Conservation (phyloP, 1,140 invertebrate species). For the Eueides isabella region DNA sequence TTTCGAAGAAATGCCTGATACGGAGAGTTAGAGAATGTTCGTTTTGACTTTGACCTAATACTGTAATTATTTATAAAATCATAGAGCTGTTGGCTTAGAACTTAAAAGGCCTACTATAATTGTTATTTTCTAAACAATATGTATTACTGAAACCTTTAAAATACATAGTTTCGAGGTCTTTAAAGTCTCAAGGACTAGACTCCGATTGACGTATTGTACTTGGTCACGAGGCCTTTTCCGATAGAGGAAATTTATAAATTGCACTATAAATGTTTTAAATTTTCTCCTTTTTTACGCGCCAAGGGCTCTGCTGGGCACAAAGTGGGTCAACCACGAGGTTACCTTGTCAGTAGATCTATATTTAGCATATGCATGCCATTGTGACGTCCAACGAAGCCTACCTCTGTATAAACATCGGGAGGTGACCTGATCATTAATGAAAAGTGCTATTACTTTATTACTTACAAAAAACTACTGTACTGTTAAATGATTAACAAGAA, state of each 20-base stretch:
- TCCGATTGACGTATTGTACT: constrained; percentile 1
- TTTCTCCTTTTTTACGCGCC: constrained; percentile 27
- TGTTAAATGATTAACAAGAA: not conserved
- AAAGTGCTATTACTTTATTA: not conserved
- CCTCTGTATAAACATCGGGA: constrained; percentile 41
- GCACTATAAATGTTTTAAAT: not conserved
- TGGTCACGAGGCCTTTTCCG: constrained; percentile 4
- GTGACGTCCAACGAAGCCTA: constrained; percentile 55
- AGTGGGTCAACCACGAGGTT: constrained; percentile 56
- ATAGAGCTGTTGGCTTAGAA: not conserved
- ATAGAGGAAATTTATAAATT: not conserved
- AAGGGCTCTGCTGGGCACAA: constrained; percentile 37
- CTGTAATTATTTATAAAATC: not conserved
- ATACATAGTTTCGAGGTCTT: not conserved
- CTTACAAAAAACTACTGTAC: not conserved
- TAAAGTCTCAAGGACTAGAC: not conserved
- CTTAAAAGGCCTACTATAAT: not conserved
- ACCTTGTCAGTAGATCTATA: constrained; percentile 44
- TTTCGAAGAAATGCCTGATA: not conserved
- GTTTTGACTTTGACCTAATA: constrained; percentile 1
- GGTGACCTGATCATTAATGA: constrained; percentile 41
- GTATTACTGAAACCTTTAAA: not conserved
- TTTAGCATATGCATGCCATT: constrained; percentile 53
- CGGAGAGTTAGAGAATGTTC: not conserved
- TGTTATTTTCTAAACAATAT: not conserved